Percentiles rank a stretch among this genome's conserved stretches.
Evolutionary conservation across 2,113 vertebrate genomes (phyloP).

Genomic region (Ceyx melanurus): DNA sequence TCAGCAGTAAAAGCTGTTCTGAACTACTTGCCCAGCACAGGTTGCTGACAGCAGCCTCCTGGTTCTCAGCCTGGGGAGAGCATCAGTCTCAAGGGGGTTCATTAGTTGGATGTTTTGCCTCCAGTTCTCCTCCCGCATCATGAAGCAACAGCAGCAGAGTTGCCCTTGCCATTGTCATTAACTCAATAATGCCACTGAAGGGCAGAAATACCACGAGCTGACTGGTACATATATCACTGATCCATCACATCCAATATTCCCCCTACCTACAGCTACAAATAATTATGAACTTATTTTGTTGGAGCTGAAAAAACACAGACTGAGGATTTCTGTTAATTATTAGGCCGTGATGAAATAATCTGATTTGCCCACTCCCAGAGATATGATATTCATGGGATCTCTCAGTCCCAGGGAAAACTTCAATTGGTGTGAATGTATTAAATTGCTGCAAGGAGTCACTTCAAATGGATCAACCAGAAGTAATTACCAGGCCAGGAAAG

Average conservation of each 20-base stretch:
- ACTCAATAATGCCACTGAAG: constrained; percentile 73
- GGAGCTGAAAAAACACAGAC: constrained; percentile 42
- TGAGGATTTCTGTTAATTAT: constrained; percentile 76
- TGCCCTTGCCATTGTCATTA: constrained; percentile 70
- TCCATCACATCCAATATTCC: constrained; percentile 74
- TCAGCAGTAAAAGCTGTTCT: background rate
- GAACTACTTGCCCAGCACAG: constrained; percentile 26
- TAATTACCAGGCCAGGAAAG: constrained; percentile 70
- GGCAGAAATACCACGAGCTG: constrained; percentile 28
- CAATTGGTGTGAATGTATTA: constrained; percentile 46
- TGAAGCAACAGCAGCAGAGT: constrained; percentile 1
- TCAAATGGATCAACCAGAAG: constrained; percentile 66
- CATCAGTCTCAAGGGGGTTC: constrained; percentile 71
- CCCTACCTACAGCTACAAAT: constrained; percentile 62
- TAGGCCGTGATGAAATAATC: constrained; percentile 64
- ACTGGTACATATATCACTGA: constrained; percentile 45
- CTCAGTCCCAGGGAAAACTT: constrained; percentile 34
- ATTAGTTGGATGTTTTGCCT: constrained; percentile 75
- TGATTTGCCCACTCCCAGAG: background rate
- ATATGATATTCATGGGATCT: constrained; percentile 28
- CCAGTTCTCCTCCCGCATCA: constrained; percentile 25
- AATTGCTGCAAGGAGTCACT: constrained; percentile 58
- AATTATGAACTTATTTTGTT: constrained; percentile 75
- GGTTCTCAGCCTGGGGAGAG: constrained; percentile 60
- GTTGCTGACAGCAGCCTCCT: constrained; percentile 72